Percentiles rank a stretch among this genome's conserved stretches.
Conservation (phyloP, 2,113 vertebrate genomes). For the Dicentrarchus labrax region DNA sequence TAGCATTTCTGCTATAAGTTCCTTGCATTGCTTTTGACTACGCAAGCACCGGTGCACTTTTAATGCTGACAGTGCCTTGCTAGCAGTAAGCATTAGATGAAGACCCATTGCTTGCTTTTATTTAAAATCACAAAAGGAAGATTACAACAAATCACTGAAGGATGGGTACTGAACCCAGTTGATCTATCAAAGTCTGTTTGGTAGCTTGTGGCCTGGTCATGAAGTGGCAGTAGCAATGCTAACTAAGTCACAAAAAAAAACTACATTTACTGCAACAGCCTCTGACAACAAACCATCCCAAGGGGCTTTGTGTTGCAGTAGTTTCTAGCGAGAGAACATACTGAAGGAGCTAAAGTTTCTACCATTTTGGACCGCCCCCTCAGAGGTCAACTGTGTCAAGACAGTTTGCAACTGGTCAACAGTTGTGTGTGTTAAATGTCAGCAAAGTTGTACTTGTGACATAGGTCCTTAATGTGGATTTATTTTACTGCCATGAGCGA, state of each 20-base stretch:
- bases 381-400: background rate
- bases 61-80: background rate
- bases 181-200: background rate
- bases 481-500: background rate
- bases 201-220: background rate
- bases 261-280: background rate
- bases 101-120: background rate
- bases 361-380: background rate
- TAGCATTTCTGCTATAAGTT: background rate
- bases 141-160: background rate
- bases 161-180: background rate
- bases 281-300: background rate
- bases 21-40: background rate
- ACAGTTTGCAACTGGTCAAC: background rate
- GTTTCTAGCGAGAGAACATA: background rate
- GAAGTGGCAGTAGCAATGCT: background rate
- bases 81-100: no score
- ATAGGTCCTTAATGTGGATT: no score
- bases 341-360: background rate
- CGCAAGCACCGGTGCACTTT: background rate
- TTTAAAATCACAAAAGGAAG: background rate
- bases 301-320: background rate
- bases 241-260: background rate
- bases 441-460: background rate
- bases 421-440: background rate